A percentile compares a stretch with the other conserved stretches of the same genome.
phyloP scores from a whole-genome alignment of 2,888 invertebrate species.

The Flabesymbios commensalis region DNA sequence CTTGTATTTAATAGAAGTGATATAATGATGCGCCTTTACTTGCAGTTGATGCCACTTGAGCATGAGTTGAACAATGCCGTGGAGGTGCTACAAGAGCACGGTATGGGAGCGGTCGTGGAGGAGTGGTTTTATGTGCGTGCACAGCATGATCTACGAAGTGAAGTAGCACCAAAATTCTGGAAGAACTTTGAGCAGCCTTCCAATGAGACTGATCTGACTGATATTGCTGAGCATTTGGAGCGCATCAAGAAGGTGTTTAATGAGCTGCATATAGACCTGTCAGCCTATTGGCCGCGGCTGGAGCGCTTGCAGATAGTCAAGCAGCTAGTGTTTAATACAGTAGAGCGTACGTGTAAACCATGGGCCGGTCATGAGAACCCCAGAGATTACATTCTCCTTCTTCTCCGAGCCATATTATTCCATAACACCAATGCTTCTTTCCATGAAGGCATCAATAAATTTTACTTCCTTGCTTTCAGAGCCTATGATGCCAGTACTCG shows the following conservation, averaged over 20 bases:
- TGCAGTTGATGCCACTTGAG: too few relatives aligned
- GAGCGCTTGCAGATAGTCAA: slow-evolving; percentile 15
- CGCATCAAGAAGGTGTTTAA: slow-evolving; percentile 38
- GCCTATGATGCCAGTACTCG: slow-evolving; percentile 43
- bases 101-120: slow-evolving; percentile 43
- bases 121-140: slow-evolving; percentile 55
- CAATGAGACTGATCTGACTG: slow-evolving; percentile 9
- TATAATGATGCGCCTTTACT: too few relatives aligned
- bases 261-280: slow-evolving; percentile 39
- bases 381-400: not conserved
- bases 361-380: too few relatives aligned
- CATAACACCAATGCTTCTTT: slow-evolving; percentile 28
- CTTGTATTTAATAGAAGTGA: too few relatives aligned
- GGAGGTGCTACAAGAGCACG: slow-evolving; percentile 29
- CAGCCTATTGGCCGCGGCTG: slow-evolving; percentile 38
- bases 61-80: not conserved
- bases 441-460: slow-evolving; percentile 43
- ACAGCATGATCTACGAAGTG: slow-evolving; percentile 45
- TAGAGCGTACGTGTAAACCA: too few relatives aligned
- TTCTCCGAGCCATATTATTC: slow-evolving; percentile 16
- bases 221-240: too few relatives aligned
- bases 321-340: not conserved
- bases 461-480: slow-evolving; percentile 51
- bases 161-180: slow-evolving; percentile 50
- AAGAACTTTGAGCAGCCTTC: slow-evolving; percentile 37